phyloP scores from a whole-genome alignment of 37 sponge, comb jelly and placozoan species.

The Corticium candelabrum region DNA sequence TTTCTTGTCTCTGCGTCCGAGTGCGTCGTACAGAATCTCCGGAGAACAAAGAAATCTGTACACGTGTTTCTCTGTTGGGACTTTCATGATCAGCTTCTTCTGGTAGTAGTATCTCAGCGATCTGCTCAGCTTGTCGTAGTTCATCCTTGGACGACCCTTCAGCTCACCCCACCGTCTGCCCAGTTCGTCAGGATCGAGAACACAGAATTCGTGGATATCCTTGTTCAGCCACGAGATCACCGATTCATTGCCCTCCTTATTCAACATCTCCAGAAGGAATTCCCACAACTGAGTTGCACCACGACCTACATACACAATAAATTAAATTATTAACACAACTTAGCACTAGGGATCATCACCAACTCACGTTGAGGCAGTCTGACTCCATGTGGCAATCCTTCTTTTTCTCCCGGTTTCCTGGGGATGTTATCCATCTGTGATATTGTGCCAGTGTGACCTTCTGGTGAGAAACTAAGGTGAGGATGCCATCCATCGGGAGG shows the following conservation, averaged over 20 bases:
- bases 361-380: not conserved
- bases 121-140: slow-evolving; percentile 78
- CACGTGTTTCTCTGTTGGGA: slow-evolving; percentile 58
- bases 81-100: slow-evolving; percentile 61
- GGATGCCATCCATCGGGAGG: too few relatives aligned
- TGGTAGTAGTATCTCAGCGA: slow-evolving; percentile 82
- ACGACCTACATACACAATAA: too few relatives aligned
- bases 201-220: slow-evolving; percentile 37
- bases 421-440: too few relatives aligned
- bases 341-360: too few relatives aligned
- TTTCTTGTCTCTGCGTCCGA: not conserved
- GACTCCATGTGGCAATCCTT: not conserved
- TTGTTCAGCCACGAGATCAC: slow-evolving; percentile 57
- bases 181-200: slow-evolving; percentile 67
- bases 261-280: slow-evolving; percentile 59
- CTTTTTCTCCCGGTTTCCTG: too few relatives aligned
- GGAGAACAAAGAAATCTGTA: slow-evolving; percentile 14
- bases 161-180: slow-evolving; percentile 75
- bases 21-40: not conserved
- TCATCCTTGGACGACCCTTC: slow-evolving; percentile 70
- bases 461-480: too few relatives aligned
- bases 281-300: slow-evolving; percentile 82
- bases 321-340: too few relatives aligned
- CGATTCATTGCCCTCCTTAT: slow-evolving; percentile 28
- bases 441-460: too few relatives aligned